Evolutionary conservation across 2,797 vertebrate genomes (phyloP).

Genomic region (Urophycis tenuis): DNA sequence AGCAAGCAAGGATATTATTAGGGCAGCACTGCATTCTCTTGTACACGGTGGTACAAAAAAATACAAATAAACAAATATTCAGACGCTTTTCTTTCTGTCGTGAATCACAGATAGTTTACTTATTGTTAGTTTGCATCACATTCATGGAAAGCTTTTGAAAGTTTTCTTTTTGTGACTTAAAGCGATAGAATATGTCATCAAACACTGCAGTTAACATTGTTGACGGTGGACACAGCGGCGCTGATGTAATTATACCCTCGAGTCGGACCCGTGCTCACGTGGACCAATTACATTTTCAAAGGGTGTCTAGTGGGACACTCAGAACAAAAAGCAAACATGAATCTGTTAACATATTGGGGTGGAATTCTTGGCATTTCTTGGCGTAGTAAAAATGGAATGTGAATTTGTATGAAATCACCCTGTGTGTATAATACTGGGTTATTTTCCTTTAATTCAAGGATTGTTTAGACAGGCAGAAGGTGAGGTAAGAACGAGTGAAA

Average conservation of each 20-base stretch:
- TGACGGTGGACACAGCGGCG: conserved; percentile 3
- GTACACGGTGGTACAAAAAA: conserved; percentile 53
- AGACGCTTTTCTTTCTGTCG: conserved; percentile 11
- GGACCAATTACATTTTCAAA: conserved; percentile 32
- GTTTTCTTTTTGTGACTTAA: neutral
- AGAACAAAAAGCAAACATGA: conserved; percentile 33
- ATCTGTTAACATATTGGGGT: conserved; percentile 37
- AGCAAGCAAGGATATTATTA: conserved; percentile 49
- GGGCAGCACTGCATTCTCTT: conserved; percentile 49
- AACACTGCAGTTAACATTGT: conserved; percentile 24
- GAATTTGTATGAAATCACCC: conserved; percentile 30
- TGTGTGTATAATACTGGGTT: conserved; percentile 42
- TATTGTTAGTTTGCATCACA: neutral
- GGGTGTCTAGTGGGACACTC: conserved; percentile 7
- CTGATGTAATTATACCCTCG: conserved; percentile 34
- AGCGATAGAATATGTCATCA: neutral
- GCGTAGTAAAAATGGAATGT: conserved; percentile 30
- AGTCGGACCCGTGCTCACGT: conserved; percentile 34
- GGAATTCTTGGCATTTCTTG: conserved; percentile 56
- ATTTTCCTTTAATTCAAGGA: conserved; percentile 27
- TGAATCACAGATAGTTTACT: conserved; percentile 6
- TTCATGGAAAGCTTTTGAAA: neutral
- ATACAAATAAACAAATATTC: conserved; percentile 53
- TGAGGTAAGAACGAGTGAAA: neutral
- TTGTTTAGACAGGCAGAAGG: conserved; percentile 27